phyloP scores from a whole-genome alignment of 23 tunicate species.

The Botrylloides violaceus region DNA sequence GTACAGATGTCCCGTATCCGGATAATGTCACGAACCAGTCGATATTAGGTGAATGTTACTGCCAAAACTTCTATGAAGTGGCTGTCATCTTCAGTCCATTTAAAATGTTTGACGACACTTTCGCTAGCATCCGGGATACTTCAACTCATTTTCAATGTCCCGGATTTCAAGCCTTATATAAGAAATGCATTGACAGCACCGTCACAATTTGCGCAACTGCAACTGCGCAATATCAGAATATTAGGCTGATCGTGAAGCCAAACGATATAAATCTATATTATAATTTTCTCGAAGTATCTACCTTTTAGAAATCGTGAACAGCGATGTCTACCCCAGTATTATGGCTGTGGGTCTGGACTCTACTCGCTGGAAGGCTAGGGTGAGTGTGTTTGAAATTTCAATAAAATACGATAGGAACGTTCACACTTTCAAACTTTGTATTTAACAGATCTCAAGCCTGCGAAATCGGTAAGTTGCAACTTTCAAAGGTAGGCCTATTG shows the following conservation, averaged over 20 bases:
- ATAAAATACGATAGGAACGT: neutral
- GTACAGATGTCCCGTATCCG: neutral
- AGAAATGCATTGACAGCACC: neutral
- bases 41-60: neutral
- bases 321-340: constrained; percentile 63
- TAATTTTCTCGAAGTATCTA: neutral
- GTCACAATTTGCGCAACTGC: constrained; percentile 7
- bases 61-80: neutral
- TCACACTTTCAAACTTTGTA: neutral
- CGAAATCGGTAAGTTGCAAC: constrained; percentile 39
- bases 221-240: neutral
- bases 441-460: constrained; percentile 54
- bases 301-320: neutral
- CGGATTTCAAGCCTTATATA: constrained; percentile 13
- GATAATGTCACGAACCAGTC: neutral
- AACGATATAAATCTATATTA: neutral
- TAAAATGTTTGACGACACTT: constrained; percentile 6
- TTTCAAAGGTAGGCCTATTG: neutral
- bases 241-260: neutral
- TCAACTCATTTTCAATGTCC: neutral
- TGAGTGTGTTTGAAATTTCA: constrained; percentile 9
- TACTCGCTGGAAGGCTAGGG: constrained; percentile 80
- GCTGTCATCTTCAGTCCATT: neutral
- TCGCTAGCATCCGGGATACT: constrained; percentile 29
- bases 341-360: constrained; percentile 79